phyloP scores from a whole-genome alignment of 2,888 invertebrate species.

The Spilarctia lutea region DNA sequence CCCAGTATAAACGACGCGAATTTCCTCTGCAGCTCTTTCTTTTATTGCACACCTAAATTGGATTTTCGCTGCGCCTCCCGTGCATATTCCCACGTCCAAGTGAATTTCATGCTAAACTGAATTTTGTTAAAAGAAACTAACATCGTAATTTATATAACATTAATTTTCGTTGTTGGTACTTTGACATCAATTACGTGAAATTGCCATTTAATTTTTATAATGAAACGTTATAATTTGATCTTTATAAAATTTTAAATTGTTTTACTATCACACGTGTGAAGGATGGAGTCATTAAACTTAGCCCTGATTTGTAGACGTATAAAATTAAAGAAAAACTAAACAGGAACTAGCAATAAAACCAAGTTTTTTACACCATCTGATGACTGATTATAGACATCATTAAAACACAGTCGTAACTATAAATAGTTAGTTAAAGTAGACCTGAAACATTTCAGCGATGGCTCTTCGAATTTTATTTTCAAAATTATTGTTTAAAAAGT shows the following conservation, averaged over 20 bases:
- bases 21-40: constrained; percentile 61
- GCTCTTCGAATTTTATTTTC: background rate
- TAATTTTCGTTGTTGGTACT: constrained; percentile 20
- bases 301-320: background rate
- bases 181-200: constrained; percentile 25
- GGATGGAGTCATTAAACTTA: too few species aligned
- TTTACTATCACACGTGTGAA: background rate
- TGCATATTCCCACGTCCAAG: constrained; percentile 56
- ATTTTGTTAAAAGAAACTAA: constrained; percentile 57
- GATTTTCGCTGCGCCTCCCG: constrained; percentile 60
- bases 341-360: background rate
- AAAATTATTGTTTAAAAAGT: background rate
- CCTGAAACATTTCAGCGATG: too few species aligned
- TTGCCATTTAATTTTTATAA: constrained; percentile 9
- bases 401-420: background rate
- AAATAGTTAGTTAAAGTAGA: too few species aligned
- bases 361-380: background rate
- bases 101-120: constrained; percentile 65
- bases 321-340: background rate
- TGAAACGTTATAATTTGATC: background rate
- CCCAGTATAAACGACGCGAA: constrained; percentile 45
- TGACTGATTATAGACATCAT: background rate
- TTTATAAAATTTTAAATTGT: background rate
- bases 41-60: constrained; percentile 76
- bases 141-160: constrained; percentile 49